phyloP scores from a whole-genome alignment of 2,113 vertebrate species.

The Tragelaphus buxtoni region DNA sequence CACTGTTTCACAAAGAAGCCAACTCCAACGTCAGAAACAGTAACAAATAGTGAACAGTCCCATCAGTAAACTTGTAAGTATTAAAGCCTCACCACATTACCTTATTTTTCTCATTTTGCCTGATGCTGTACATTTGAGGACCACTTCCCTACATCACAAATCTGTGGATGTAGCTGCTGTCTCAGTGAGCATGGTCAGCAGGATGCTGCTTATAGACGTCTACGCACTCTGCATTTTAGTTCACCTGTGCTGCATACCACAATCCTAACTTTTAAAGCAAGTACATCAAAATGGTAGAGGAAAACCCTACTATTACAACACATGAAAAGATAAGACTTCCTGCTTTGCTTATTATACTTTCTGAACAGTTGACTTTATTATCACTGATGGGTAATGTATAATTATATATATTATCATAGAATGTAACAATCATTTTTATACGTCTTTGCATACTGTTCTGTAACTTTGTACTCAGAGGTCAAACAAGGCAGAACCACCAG shows the following conservation, averaged over 20 bases:
- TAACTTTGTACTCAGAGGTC: neutral
- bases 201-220: neutral
- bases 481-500: neutral
- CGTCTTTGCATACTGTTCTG: neutral
- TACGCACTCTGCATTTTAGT: neutral
- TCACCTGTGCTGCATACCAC: neutral
- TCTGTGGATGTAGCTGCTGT: neutral
- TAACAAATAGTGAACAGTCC: neutral
- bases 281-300: neutral
- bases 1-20: neutral
- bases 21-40: neutral
- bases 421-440: neutral
- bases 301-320: neutral
- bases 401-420: neutral
- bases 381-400: neutral
- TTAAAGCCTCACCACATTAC: neutral
- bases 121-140: neutral
- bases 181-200: neutral
- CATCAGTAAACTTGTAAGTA: neutral
- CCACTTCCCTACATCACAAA: neutral
- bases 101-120: neutral
- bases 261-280: neutral
- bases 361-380: neutral
- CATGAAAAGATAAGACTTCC: neutral
- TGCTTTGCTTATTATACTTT: neutral